Conservation (phyloP, 2,888 invertebrate species). For the Margaritifera margaritifera region DNA sequence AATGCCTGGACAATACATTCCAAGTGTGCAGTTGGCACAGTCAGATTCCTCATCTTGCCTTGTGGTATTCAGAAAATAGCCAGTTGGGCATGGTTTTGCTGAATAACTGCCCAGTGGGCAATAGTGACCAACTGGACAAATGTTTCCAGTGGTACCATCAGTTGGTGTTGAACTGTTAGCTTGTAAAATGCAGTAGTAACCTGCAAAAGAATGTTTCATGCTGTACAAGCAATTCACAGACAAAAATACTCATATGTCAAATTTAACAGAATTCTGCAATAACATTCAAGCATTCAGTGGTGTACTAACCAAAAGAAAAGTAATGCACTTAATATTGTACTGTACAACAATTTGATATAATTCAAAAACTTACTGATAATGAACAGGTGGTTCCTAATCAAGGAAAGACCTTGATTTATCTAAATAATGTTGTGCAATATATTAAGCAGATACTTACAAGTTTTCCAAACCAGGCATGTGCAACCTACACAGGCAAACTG, state of each 20-base stretch:
- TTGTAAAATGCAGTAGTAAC: conserved; percentile 61
- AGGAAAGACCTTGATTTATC: no score
- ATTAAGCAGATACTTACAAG: no score
- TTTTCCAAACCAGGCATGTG: no score
- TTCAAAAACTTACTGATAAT: no score
- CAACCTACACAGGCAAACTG: no score
- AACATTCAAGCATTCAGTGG: no score
- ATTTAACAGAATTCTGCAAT: no score
- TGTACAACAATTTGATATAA: no score
- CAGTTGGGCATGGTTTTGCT: conserved; percentile 52
- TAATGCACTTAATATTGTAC: no score
- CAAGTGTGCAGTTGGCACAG: conserved; percentile 62
- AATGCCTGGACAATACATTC: conserved; percentile 61
- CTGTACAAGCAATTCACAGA: not conserved
- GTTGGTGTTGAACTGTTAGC: conserved; percentile 53
- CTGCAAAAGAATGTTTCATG: conserved; percentile 30
- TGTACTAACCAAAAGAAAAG: no score
- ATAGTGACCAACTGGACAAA: conserved; percentile 66
- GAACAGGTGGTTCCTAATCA: no score
- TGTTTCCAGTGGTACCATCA: conserved; percentile 60
- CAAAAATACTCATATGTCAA: not conserved
- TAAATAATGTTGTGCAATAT: no score
- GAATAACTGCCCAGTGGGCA: conserved; percentile 57
- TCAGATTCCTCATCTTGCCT: conserved; percentile 54
- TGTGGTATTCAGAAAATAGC: conserved; percentile 62